These are phyloP conservation scores for Rhodeus uyekii DNA, from an alignment of 2,797 vertebrate species.

Conservation along the genomic window DNA sequence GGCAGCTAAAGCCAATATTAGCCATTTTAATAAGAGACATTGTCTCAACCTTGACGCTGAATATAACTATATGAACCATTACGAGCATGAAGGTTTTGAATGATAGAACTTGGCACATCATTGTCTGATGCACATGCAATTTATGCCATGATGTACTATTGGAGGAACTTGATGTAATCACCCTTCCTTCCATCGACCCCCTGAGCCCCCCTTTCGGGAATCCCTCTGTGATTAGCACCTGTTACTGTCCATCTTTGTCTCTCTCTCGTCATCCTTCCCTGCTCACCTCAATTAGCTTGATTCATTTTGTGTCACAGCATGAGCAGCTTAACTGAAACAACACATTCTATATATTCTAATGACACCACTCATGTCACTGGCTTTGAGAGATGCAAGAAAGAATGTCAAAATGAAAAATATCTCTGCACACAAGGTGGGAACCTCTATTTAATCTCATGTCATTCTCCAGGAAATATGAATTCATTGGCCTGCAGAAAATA, in stretches of 20 bases:
- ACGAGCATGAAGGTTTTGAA: slow-evolving; percentile 27
- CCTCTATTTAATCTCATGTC: neutral
- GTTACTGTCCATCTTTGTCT: slow-evolving; percentile 67
- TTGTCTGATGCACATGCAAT: slow-evolving; percentile 38
- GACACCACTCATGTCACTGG: neutral
- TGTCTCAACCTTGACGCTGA: slow-evolving; percentile 15
- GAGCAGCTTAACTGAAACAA: slow-evolving; percentile 23
- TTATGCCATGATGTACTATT: slow-evolving; percentile 64
- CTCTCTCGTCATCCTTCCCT: slow-evolving; percentile 27
- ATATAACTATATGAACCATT: neutral
- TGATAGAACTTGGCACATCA: neutral
- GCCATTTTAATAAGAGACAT: slow-evolving; percentile 10
- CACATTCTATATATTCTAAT: slow-evolving; percentile 2
- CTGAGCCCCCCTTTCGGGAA: slow-evolving; percentile 68
- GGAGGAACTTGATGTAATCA: slow-evolving; percentile 75
- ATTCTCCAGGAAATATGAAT: neutral
- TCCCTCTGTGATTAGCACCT: slow-evolving; percentile 80
- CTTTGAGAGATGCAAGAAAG: neutral
- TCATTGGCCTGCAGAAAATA: neutral
- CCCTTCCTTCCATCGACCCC: slow-evolving; percentile 52
- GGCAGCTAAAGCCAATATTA: slow-evolving; percentile 47
- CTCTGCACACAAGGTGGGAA: neutral
- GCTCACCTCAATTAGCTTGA: slow-evolving; percentile 35
- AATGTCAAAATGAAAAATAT: slow-evolving; percentile 16
- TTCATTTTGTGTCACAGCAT: slow-evolving; percentile 27